Evolutionary conservation across 2,888 invertebrate genomes (phyloP).

Genomic region (Monopis laevigella): DNA sequence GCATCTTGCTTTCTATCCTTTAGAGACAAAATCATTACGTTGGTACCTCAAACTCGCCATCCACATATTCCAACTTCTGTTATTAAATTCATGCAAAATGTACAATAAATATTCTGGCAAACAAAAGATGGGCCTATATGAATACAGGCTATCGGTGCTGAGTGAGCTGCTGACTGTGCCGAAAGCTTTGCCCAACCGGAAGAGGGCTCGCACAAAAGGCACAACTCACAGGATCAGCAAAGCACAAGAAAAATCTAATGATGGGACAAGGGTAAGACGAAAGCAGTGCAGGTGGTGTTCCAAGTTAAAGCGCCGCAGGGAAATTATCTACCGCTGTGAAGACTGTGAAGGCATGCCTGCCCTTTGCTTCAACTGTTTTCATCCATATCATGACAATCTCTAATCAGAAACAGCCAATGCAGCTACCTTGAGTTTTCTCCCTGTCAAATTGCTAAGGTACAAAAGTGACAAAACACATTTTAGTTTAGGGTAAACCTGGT

Average conservation of each 20-base stretch:
- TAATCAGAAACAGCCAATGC: no score
- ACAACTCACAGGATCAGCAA: no score
- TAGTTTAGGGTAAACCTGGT: no score
- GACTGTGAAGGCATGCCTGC: not conserved
- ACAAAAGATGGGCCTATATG: not conserved
- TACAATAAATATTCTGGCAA: conserved; percentile 6
- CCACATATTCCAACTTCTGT: not conserved
- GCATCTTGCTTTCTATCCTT: conserved; percentile 22
- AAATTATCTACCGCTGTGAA: not conserved
- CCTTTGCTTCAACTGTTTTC: conserved; percentile 1
- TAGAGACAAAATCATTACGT: conserved; percentile 19
- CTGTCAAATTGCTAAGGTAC: not conserved
- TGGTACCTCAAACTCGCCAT: conserved; percentile 1
- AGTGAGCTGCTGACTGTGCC: not conserved
- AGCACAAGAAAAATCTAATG: not conserved
- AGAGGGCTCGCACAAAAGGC: no score
- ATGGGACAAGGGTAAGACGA: not conserved
- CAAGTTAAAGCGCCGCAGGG: not conserved
- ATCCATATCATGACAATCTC: conserved; percentile 5
- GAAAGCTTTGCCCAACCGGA: not conserved
- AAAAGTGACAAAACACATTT: not conserved
- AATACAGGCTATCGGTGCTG: not conserved
- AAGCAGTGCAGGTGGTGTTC: conserved; percentile 1
- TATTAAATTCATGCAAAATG: conserved; percentile 1
- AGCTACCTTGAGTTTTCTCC: no score